These are phyloP conservation scores for Ptiloglossa arizonensis DNA, from an alignment of 1,140 invertebrate genomes.

Conservation along the genomic window DNA sequence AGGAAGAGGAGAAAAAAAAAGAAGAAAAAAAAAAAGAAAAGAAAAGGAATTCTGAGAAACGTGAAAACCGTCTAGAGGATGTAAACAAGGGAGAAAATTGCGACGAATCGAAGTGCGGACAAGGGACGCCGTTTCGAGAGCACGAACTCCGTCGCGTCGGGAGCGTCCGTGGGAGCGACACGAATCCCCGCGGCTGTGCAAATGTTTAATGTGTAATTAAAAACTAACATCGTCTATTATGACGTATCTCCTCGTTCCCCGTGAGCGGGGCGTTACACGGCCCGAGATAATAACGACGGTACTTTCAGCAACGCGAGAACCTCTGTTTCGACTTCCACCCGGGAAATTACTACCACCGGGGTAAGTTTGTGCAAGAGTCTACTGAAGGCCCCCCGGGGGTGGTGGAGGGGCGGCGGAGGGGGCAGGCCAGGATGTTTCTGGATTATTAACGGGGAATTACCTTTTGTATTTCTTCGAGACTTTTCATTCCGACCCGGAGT, in stretches of 20 bases:
- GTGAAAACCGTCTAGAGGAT: conserved; percentile 13
- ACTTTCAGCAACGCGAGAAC: neutral
- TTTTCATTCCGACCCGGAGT: conserved; percentile 1
- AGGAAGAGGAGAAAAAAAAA: neutral
- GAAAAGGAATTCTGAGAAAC: neutral
- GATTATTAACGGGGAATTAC: conserved; percentile 35
- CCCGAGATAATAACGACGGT: conserved; percentile 4
- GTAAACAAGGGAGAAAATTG: conserved; percentile 54
- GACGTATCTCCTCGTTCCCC: conserved; percentile 13
- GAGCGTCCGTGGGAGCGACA: conserved; percentile 17
- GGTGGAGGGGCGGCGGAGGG: no score
- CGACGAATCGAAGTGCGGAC: conserved; percentile 13
- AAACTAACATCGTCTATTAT: conserved; percentile 51
- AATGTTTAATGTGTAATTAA: conserved; percentile 63
- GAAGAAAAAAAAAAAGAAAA: no score
- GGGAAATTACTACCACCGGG: conserved; percentile 26
- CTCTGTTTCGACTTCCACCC: conserved; percentile 20
- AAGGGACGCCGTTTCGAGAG: neutral
- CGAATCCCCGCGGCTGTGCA: conserved; percentile 28
- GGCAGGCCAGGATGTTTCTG: conserved; percentile 3
- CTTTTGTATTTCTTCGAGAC: conserved; percentile 12
- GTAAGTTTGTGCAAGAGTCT: conserved; percentile 18
- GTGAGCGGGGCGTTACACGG: neutral
- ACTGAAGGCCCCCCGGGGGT: conserved; percentile 5
- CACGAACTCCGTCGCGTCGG: no score